These are phyloP conservation scores for Pogonocichla stellata DNA, from an alignment of 2,113 vertebrate species.

Conservation along the genomic window DNA sequence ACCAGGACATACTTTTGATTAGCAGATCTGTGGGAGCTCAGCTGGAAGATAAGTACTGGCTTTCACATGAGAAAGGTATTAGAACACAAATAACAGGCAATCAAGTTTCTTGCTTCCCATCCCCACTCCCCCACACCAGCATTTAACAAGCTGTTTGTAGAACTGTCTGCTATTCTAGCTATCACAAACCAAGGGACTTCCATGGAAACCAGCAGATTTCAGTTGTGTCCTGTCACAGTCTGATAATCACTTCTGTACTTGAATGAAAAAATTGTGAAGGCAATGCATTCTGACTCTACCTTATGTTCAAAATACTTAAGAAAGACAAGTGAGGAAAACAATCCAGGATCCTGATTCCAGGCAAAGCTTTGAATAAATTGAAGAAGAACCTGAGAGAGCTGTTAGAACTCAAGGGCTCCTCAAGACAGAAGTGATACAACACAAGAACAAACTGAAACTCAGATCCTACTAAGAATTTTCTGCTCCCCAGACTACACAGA, in stretches of 20 bases:
- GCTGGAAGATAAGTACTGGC: neutral
- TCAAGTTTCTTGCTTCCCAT: neutral
- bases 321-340: neutral
- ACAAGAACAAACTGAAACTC: neutral
- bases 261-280: neutral
- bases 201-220: constrained; percentile 40
- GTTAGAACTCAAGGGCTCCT: neutral
- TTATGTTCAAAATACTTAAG: neutral
- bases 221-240: neutral
- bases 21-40: neutral
- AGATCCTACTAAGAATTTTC: neutral
- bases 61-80: neutral
- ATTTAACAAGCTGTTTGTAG: neutral
- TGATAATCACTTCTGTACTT: neutral
- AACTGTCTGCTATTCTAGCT: neutral
- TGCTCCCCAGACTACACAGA: neutral
- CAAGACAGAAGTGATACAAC: neutral
- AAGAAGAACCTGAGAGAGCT: neutral
- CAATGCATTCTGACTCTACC: neutral
- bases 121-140: neutral
- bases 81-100: neutral
- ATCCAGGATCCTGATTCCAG: neutral
- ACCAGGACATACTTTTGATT: neutral
- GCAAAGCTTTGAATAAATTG: neutral
- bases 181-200: neutral